These are phyloP conservation scores for Florisuga fusca DNA, from an alignment of 2,797 vertebrate species.

Conservation along the genomic window DNA sequence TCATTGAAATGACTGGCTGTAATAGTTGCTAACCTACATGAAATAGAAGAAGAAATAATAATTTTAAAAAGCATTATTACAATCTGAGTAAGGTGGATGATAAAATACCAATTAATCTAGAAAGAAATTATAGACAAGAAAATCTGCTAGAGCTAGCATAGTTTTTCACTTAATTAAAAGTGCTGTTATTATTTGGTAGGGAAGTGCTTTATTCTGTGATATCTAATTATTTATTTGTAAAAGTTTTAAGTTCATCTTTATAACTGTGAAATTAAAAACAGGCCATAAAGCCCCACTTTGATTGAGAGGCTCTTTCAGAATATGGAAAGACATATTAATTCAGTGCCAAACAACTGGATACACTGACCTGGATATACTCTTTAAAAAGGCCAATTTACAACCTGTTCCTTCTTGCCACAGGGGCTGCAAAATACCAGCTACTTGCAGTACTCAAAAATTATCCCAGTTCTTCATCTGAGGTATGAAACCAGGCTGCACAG, in stretches of 20 bases:
- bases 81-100: neutral
- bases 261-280: slow-evolving; percentile 38
- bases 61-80: neutral
- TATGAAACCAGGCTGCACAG: neutral
- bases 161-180: slow-evolving; percentile 25
- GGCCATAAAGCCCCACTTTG: neutral
- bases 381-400: neutral
- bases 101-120: slow-evolving; percentile 6
- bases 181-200: neutral
- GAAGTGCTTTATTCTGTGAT: neutral
- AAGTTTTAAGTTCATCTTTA: neutral
- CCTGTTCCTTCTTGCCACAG: neutral
- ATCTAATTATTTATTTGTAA: slow-evolving; percentile 25
- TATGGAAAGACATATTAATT: neutral
- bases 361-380: neutral
- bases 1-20: neutral
- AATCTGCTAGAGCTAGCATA: neutral
- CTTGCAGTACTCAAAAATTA: neutral
- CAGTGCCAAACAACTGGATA: neutral
- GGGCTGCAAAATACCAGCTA: neutral
- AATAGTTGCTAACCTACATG: neutral
- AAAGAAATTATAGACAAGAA: slow-evolving; percentile 2
- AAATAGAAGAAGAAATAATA: neutral
- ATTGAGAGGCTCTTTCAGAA: neutral
- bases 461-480: neutral